Evolutionary conservation across 2,797 vertebrate species (phyloP).

Genomic region (Coregonus sp.): DNA sequence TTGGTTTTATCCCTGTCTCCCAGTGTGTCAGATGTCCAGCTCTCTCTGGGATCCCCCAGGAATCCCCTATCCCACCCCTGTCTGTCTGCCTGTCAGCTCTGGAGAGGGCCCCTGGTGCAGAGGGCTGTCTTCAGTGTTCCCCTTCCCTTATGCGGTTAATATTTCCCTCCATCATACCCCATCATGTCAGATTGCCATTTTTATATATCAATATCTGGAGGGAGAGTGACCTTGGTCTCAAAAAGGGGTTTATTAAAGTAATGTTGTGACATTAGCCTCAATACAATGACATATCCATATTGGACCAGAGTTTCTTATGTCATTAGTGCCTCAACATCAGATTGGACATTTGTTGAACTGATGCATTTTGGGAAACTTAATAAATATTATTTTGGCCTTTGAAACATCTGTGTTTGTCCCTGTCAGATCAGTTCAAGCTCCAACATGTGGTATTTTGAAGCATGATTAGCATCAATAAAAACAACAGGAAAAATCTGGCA

Average conservation of each 20-base stretch:
- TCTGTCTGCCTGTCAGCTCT: not conserved
- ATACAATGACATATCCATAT: slow-evolving; percentile 9
- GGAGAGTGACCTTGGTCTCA: not conserved
- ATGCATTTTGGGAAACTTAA: slow-evolving; percentile 38
- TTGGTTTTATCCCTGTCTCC: not conserved
- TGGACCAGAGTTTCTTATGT: slow-evolving; percentile 3
- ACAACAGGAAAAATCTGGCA: slow-evolving; percentile 53
- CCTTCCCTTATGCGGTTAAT: not conserved
- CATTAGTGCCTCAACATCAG: slow-evolving; percentile 4
- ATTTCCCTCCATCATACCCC: not conserved
- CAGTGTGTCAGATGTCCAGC: not conserved
- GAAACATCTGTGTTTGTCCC: slow-evolving; percentile 58
- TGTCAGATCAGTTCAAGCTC: slow-evolving; percentile 56
- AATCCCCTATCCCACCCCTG: not conserved
- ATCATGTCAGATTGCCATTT: not conserved
- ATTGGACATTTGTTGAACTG: slow-evolving; percentile 32
- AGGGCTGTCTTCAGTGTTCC: not conserved
- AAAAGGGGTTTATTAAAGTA: not conserved
- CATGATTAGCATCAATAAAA: slow-evolving; percentile 56
- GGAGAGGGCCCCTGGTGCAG: not conserved
- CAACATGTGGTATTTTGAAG: slow-evolving; percentile 41
- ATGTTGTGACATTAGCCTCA: not conserved
- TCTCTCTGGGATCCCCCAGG: not conserved
- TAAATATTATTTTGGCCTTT: slow-evolving; percentile 49
- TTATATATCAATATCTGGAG: not conserved